Evolutionary conservation across 2,888 invertebrate genomes (phyloP).

Genomic region (Caenorhabditis doughertyi): DNA sequence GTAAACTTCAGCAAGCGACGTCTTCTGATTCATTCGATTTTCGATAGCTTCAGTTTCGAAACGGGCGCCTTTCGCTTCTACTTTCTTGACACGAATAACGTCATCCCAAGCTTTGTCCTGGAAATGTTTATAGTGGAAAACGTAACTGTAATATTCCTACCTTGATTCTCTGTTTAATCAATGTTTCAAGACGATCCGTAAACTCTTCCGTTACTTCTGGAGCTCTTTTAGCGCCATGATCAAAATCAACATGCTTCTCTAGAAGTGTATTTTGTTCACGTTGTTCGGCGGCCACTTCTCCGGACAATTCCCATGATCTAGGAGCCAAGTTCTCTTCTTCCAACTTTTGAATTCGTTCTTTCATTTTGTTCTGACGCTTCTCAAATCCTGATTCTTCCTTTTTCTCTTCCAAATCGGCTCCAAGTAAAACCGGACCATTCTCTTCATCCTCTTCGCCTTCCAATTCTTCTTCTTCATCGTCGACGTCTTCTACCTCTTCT

Average conservation of each 20-base stretch:
- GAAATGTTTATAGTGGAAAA: too few species aligned
- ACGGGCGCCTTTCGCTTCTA: conserved; percentile 89
- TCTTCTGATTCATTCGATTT: conserved; percentile 95
- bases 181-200: conserved; percentile 91
- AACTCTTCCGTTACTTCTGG: conserved; percentile 95
- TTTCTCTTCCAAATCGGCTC: conserved; percentile 54
- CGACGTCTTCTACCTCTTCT: conserved; percentile 41
- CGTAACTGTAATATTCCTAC: too few species aligned
- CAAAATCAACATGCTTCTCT: conserved; percentile 88
- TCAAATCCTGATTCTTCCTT: conserved; percentile 56
- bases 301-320: conserved; percentile 95
- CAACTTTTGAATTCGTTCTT: conserved; percentile 83
- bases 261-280: conserved; percentile 94
- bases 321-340: conserved; percentile 87
- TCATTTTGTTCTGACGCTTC: conserved; percentile 71
- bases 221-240: conserved; percentile 84
- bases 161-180: conserved; percentile 94
- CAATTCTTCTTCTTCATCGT: conserved; percentile 56
- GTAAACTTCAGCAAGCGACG: conserved; percentile 94
- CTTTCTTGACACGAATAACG: conserved; percentile 90
- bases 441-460: conserved; percentile 60
- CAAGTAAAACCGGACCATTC: conserved; percentile 61
- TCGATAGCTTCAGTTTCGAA: conserved; percentile 92
- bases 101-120: conserved; percentile 94
- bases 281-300: conserved; percentile 89